Evolutionary conservation across 64 coral and sea anemone genomes (phyloP).

Genomic region (Trachythela sp.): DNA sequence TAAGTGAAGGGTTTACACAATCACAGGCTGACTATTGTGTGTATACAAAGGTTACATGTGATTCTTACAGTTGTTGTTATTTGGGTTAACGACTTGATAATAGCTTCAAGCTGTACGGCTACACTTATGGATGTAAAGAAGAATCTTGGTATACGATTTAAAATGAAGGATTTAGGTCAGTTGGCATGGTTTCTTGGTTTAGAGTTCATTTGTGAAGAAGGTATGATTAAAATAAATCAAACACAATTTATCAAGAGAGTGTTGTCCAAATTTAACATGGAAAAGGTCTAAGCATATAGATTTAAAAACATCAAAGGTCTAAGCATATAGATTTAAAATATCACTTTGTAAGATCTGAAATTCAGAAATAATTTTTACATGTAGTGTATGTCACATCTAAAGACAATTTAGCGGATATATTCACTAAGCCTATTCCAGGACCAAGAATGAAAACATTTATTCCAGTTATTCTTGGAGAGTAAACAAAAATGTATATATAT

Average conservation of each 20-base stretch:
- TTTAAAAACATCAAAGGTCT: too few species aligned
- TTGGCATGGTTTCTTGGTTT: neutral
- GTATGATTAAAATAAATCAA: neutral
- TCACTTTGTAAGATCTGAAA: too few species aligned
- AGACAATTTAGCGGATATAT: too few species aligned
- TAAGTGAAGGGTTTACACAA: neutral
- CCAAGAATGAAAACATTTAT: too few species aligned
- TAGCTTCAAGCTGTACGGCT: neutral
- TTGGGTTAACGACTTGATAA: neutral
- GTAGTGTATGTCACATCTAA: too few species aligned
- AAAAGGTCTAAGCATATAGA: neutral
- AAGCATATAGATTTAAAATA: too few species aligned
- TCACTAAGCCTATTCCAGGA: too few species aligned
- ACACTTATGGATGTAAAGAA: neutral
- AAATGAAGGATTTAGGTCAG: constrained; percentile 1
- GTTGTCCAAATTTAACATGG: neutral
- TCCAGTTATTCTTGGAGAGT: too few species aligned
- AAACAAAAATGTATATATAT: too few species aligned
- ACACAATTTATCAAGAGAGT: neutral
- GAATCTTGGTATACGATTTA: neutral
- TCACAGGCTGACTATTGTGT: neutral
- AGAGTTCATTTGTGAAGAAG: neutral
- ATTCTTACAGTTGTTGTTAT: neutral
- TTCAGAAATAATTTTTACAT: too few species aligned
- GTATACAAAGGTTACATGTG: neutral